Base-by-base conservation (phyloP, 2,888 invertebrate species). In the Diarsia brunnea region DNA sequence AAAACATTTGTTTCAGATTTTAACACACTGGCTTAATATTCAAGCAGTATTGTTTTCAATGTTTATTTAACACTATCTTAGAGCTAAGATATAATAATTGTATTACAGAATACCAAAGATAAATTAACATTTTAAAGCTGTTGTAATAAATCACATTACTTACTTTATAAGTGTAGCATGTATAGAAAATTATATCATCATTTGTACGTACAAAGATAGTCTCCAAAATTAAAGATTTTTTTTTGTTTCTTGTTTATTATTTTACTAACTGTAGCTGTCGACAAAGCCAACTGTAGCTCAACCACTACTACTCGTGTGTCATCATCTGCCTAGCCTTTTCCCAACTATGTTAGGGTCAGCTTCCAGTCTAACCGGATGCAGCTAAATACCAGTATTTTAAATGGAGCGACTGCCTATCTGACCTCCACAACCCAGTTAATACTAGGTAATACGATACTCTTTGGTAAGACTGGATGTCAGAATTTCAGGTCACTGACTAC, bases 31-130 rank as follows among this genome's bases (percentile, higher is more conserved):
- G 27, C 43, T 43, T 24, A 43, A 58, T 45, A 3, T 58, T 58
- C 19, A 31, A 16, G 4, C 45, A 0, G 1, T n/a, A 38, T 49
- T 67, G 68, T 67, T 53, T 53, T 16, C 5, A 53, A n/a, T 47
- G 21, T 60, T 21, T 31, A 60, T 0, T 31, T 60, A 0, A 45
- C 11, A 24, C 12, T 76, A 12, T 58, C n/a, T 51, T 53, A 51
- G 24, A 51, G 19, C 31, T 69, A 45, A 31, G 21, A 27, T 38
- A 53, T 38, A 14, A 1, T 70, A 27, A 71, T 55, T 72, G n/a
- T 72, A 73, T 58, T 45, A 49, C 31, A 73, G 43, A 80, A 80
- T 24, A 55, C 81, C 77, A 77, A 77, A 73, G 77, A 80, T 43
- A 64, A 63, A 43, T 63, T 38, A 49, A 55, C 4, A 7, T 55